Conservation (phyloP, 2,888 invertebrate genomes). For the Eristalis intricaria region DNA sequence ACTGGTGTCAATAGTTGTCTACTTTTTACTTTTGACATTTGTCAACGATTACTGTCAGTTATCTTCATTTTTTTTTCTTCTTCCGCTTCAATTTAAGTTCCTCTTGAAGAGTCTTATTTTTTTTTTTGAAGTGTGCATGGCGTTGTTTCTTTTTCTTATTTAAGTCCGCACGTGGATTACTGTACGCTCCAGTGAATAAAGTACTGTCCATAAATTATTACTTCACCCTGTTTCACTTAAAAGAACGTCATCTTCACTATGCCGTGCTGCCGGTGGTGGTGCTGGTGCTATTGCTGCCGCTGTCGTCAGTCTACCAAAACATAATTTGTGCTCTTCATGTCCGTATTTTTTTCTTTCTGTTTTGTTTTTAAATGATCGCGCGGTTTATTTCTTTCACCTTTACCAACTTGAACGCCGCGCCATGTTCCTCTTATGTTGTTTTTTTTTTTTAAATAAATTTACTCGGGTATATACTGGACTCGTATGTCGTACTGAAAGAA, state of each 20-base stretch:
- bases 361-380: constrained; percentile 53
- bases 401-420: constrained; percentile 48
- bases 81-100: not conserved
- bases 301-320: constrained; percentile 67
- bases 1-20: constrained; percentile 47
- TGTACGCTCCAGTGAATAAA: constrained; percentile 63
- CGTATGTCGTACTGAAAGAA: constrained; percentile 13
- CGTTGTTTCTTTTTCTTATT: not conserved
- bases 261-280: constrained; percentile 9
- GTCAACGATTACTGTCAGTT: constrained; percentile 39
- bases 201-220: constrained; percentile 59
- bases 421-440: constrained; percentile 27
- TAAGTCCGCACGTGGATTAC: constrained; percentile 67
- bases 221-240: constrained; percentile 53
- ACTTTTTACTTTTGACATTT: constrained; percentile 52
- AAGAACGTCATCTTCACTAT: constrained; percentile 40
- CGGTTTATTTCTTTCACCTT: constrained; percentile 67
- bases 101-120: not conserved
- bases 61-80: constrained; percentile 13
- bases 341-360: constrained; percentile 17
- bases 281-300: constrained; percentile 20
- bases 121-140: not conserved
- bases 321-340: constrained; percentile 57
- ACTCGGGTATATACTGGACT: constrained; percentile 26
- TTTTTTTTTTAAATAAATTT: constrained; percentile 42